Base-by-base conservation (phyloP, 2,113 vertebrate genomes). In the Delphinapterus leucas region DNA sequence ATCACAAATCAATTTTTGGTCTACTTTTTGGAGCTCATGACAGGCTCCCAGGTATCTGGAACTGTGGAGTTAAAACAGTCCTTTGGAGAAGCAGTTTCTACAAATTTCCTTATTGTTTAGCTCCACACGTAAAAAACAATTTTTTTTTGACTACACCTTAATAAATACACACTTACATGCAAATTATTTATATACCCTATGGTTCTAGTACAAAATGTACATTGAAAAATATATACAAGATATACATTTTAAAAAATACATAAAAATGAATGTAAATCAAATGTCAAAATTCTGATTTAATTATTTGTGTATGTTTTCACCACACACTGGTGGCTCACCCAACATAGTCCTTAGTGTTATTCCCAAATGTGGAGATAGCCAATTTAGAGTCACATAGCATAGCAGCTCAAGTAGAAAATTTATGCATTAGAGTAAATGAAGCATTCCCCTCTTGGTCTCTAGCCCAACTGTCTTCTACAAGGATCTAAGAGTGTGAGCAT, bases 261-360 rank as follows among this genome's bases (percentile, higher is more conserved):
- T 93, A 68, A 58, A 95, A 18, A 25, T 93, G 18, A 88, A 15
- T 60, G 0, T 68, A 80, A 49, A 58, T 8, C 5, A 55, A 60
- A 84, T 6, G 3, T n/a, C 4, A 25, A 28, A 74, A 33, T 70
- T 61, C 4, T 93, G 10, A 58, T 21, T 61, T 89, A 33, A 38
- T 49, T 71, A 36, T 41, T 65, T 67, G 26, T 15, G 74, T 65
- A 5, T 33, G 60, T n/a, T 80, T 71, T 95, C 61, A 28, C 17
- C 23, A 3, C 12, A 6, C 8, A 8, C 2, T 2, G 33, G 7
- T 18, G 12, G 15, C 2, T 88, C 17, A 70, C 2, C 2, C 1
- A 55, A 25, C 5, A 28, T 26, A 65, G 1, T 3, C 47, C 5
- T 8, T 58, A 5, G 23, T 85, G 8, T 2, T 15, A 25, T 8